These are phyloP conservation scores for Alfaro cultratus DNA, from an alignment of 2,797 vertebrate genomes.

Conservation along the genomic window DNA sequence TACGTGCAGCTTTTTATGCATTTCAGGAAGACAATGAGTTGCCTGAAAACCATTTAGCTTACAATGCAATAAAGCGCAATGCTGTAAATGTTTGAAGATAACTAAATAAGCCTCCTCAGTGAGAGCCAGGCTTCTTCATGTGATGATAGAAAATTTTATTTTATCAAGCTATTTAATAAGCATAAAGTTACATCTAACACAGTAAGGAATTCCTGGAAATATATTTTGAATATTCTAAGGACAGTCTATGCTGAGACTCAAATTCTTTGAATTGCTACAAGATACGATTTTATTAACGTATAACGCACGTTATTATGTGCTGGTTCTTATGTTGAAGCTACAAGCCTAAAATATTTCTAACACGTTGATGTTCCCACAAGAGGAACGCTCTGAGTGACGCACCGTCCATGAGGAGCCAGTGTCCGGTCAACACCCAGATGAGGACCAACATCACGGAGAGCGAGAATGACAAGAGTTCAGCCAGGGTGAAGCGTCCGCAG, in stretches of 20 bases:
- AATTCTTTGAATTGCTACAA: not conserved
- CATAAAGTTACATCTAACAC: not conserved
- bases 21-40: slow-evolving; percentile 7
- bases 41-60: not conserved
- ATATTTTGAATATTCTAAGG: slow-evolving; percentile 5
- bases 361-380: not conserved
- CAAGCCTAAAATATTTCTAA: not conserved
- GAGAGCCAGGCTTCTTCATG: slow-evolving; percentile 17
- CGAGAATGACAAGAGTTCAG: slow-evolving; percentile 96
- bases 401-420: slow-evolving; percentile 99
- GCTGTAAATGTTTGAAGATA: slow-evolving; percentile 15
- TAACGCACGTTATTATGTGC: not conserved
- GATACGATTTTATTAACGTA: not conserved
- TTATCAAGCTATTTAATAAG: not conserved
- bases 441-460: slow-evolving; percentile 97
- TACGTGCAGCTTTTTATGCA: not conserved
- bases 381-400: slow-evolving; percentile 44
- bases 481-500: slow-evolving; percentile 98
- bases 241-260: not conserved
- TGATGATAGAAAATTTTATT: slow-evolving; percentile 17
- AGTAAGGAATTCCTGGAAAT: not conserved
- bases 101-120: slow-evolving; percentile 1
- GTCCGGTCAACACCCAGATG: slow-evolving; percentile 99
- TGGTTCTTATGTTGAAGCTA: not conserved
- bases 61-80: not conserved